Evolutionary conservation across 2,113 vertebrate genomes (phyloP), one percentile per base, ranked within the genome.

Genomic region (Argyrosomus japonicus): DNA sequence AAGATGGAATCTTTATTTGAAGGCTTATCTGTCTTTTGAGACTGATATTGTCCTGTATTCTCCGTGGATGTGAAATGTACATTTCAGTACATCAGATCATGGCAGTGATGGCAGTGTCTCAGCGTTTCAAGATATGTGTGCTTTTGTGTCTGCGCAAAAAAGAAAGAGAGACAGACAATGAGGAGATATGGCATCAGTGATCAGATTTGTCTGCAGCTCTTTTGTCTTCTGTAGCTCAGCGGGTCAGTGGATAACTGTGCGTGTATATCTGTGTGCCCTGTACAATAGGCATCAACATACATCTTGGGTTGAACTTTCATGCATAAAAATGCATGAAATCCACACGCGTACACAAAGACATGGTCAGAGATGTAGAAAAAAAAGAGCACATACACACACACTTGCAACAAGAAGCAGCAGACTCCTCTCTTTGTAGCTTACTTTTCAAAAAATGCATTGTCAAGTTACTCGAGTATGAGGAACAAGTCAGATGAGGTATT

Each of bases 1-100:
- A 15, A 67, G 70, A 72, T 77, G 51, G 23, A 83, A 88, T 82
- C 82, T 87, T 83, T 80, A 76, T 85, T 82, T 84, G 43, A 81
- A 64, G 74, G 40, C 77, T 83, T 84, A 77, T 85, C 83, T 74
- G 25, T 75, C 79, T 65, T 76, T 76, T 74, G 45, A 78, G 79
- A 19, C 74, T 60, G 70, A 79, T 87, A 82, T 77, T 82, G 73
- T 83, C 54, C 77, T 83, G 76, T 60, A 76, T 79, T 68, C 68
- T 56, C 63, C 32, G 53, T 61, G 68, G 84, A 79, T 82, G 65
- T 83, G 82, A 87, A 88, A 88, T 87, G 81, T 79, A 84, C 83
- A 80, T 88, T 84, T 85, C 56, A 56, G 50, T 78, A 78, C 75
- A 78, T 86, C 78, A 78, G 76, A 90, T 88, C 75, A 68, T 32